Evolutionary conservation across 2,888 invertebrate species (phyloP).

Genomic region (Caprella mutica): DNA sequence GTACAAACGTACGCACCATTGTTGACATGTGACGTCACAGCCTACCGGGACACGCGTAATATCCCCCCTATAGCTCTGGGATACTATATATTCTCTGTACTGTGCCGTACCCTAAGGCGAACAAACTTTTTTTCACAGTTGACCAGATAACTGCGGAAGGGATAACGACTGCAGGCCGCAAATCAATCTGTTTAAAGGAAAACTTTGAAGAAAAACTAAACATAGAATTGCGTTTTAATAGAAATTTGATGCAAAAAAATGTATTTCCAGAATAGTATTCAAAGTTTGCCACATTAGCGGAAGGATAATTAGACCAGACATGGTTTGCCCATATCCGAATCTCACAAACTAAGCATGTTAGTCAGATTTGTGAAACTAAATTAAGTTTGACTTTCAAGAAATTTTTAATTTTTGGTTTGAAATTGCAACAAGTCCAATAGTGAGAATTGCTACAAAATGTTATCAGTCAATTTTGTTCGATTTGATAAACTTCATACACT

Average conservation of each 20-base stretch:
- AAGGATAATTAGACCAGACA: too few species aligned
- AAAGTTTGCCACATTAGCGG: neutral
- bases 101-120: too few species aligned
- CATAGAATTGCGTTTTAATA: neutral
- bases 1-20: too few species aligned
- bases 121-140: neutral
- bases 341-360: slow-evolving; percentile 4
- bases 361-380: slow-evolving; percentile 3
- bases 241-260: neutral
- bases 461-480: slow-evolving; percentile 1
- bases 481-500: slow-evolving; percentile 2
- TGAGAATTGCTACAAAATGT: slow-evolving; percentile 10
- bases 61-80: too few species aligned
- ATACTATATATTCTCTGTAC: too few species aligned
- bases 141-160: neutral
- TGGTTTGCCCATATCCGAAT: slow-evolving; percentile 2
- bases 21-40: too few species aligned
- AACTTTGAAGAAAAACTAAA: neutral
- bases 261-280: neutral
- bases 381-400: slow-evolving; percentile 4
- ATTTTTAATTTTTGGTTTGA: slow-evolving; percentile 9
- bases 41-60: too few species aligned
- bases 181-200: too few species aligned
- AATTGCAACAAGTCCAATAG: slow-evolving; percentile 10
- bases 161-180: neutral